A percentile compares a stretch with the other conserved stretches of the same genome.
These are phyloP conservation scores for Agriopis aurantiaria DNA, from an alignment of 2,888 invertebrate genomes.

Conservation along the genomic window DNA sequence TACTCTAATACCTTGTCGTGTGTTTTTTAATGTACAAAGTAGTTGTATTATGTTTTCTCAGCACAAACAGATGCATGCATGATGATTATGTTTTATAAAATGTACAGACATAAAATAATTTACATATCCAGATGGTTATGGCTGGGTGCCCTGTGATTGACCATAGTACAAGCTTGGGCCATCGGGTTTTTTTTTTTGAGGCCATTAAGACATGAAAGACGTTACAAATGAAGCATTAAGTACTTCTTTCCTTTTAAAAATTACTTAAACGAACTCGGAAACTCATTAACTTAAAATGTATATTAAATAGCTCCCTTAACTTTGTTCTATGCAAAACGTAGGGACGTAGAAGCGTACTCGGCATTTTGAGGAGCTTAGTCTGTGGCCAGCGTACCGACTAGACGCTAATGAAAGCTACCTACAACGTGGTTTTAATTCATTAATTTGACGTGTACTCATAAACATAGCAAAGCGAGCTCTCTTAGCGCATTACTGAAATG, in stretches of 20 bases:
- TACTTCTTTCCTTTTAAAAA: background rate
- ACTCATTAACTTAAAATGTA: slow-evolving; percentile 9
- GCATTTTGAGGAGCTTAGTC: slow-evolving; percentile 29
- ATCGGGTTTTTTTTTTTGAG: no score
- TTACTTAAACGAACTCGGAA: slow-evolving; percentile 9
- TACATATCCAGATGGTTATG: no score
- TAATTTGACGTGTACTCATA: slow-evolving; percentile 23
- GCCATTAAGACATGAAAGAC: background rate
- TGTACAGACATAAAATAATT: no score
- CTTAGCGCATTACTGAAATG: slow-evolving; percentile 25
- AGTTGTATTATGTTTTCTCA: no score
- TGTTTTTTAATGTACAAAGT: no score
- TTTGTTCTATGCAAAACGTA: slow-evolving; percentile 11
- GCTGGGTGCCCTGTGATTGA: no score
- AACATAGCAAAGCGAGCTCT: slow-evolving; percentile 27
- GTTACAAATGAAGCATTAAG: background rate
- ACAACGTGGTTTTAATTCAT: slow-evolving; percentile 46
- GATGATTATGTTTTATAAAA: no score
- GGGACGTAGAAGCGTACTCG: slow-evolving; percentile 10
- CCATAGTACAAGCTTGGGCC: no score
- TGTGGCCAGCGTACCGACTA: slow-evolving; percentile 40
- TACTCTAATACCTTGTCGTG: no score
- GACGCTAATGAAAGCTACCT: slow-evolving; percentile 47
- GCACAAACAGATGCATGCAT: no score
- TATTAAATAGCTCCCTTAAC: slow-evolving; percentile 8